A percentile compares a stretch with the other conserved stretches of the same genome.
These are phyloP conservation scores for Cataglyphis cursor DNA, from an alignment of 2,888 invertebrate species.

Conservation along the genomic window DNA sequence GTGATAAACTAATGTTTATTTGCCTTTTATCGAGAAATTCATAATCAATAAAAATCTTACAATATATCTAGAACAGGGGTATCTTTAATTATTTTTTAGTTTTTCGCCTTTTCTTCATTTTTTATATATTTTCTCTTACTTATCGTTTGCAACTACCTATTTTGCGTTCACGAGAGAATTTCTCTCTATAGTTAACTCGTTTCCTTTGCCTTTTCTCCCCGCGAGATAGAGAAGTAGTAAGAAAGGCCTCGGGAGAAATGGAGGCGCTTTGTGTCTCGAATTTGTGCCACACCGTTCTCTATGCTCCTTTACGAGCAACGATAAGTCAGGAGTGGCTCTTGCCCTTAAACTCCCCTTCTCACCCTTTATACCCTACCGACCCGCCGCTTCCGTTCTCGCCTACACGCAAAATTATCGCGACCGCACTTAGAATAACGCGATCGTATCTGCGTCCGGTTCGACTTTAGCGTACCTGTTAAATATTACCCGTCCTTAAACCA, in stretches of 20 bases:
- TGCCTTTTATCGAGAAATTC: background rate
- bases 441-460: constrained; percentile 60
- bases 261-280: constrained; percentile 81
- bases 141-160: constrained; percentile 36
- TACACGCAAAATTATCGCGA: constrained; percentile 60
- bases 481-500: constrained; percentile 41
- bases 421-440: constrained; percentile 61
- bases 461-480: constrained; percentile 60
- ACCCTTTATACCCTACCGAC: constrained; percentile 53
- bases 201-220: constrained; percentile 25
- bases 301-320: constrained; percentile 78
- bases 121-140: background rate
- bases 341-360: constrained; percentile 56
- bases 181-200: constrained; percentile 59
- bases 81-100: constrained; percentile 55
- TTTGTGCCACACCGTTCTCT: constrained; percentile 79
- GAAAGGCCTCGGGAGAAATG: constrained; percentile 77
- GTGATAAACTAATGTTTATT: no score
- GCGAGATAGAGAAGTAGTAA: constrained; percentile 63
- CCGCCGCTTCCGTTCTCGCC: constrained; percentile 54
- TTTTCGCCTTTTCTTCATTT: background rate
- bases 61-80: constrained; percentile 64
- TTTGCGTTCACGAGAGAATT: constrained; percentile 67
- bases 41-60: background rate
- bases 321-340: constrained; percentile 76